phyloP scores from a whole-genome alignment of 2,797 vertebrate species.

The Smutsia temminckii region DNA sequence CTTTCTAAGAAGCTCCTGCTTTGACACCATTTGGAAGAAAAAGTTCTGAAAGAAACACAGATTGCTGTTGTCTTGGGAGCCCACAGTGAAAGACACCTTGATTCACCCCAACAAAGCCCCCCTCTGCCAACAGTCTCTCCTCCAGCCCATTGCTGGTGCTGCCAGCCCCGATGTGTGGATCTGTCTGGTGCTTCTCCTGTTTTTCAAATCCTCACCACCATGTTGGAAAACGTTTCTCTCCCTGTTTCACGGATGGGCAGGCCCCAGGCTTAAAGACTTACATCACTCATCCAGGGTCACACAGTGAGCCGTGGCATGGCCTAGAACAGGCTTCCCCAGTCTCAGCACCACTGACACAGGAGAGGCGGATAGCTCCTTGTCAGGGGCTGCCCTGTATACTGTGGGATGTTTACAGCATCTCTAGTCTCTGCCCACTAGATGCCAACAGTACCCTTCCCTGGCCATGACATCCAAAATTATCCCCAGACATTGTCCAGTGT shows the following conservation, averaged over 20 bases:
- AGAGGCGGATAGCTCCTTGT: rapidly evolving
- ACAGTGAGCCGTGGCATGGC: background rate
- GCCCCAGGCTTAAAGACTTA: background rate
- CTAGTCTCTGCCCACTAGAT: background rate
- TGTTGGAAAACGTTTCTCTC: background rate
- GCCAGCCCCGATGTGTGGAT: background rate
- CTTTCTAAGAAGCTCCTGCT: background rate
- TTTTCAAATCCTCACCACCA: background rate
- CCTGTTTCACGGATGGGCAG: background rate
- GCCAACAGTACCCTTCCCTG: background rate
- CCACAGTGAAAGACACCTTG: background rate
- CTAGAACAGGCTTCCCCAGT: background rate
- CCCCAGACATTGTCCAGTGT: background rate
- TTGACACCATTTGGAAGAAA: background rate
- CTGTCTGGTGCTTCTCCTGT: background rate
- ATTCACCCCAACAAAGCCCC: background rate
- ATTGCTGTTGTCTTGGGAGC: background rate
- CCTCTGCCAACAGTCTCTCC: background rate
- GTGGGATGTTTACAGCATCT: background rate
- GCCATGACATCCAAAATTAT: background rate
- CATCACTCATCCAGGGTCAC: background rate
- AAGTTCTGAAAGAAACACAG: background rate
- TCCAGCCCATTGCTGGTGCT: rapidly evolving
- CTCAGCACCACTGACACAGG: rapidly evolving
- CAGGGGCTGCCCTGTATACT: no score